Evolutionary conservation across 2,113 vertebrate genomes (phyloP), one percentile per base, ranked within the genome.

Genomic region (Chloropsis hardwickii): DNA sequence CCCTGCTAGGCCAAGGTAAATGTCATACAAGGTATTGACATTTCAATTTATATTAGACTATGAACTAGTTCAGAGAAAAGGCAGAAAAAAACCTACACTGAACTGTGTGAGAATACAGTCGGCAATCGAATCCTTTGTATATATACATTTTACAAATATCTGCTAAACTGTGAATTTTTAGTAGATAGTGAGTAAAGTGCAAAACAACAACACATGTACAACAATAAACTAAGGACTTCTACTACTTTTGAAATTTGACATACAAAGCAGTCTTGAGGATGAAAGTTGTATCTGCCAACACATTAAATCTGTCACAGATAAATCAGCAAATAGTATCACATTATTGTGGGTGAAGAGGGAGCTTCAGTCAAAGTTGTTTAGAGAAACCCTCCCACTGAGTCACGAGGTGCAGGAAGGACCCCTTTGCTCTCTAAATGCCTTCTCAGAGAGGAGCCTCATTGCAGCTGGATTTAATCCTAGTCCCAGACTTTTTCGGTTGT

Each of bases 31-130:
- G 51, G 12, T 93, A 88, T 53, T 95, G 92, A 90, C 79, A 96
- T 94, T 92, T 96, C 92, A 90, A 86, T 96, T 95, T 90, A 78
- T 92, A 92, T 94, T 88, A 95, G 77, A 51, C 76, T 94, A 86
- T 73, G 60, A 94, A 80, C 29, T 81, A 81, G 45, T 81, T 54
- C 39, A 77, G 67, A 92, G 51, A 57, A 71, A 82, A 83, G 39
- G 23, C 25, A 47, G 79, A 64, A 67, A 83, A 77, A 77, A 61
- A 5, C 3, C 24, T 18, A 69, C 31, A 61, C 10, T 39, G 64
- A 73, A 74, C 53, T 81, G 44, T 88, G 44, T 58, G 60, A 78
- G 82, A 83, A 88, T 56, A 42, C 5, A 64, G 12, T 29, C 27
- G 80, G 28, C 47, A 91, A 13, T 2, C 1, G 6, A 90, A 71